Percentiles rank a stretch among this genome's conserved stretches.
Conservation (phyloP, 2,888 invertebrate genomes). For the Eilema griseolum region DNA sequence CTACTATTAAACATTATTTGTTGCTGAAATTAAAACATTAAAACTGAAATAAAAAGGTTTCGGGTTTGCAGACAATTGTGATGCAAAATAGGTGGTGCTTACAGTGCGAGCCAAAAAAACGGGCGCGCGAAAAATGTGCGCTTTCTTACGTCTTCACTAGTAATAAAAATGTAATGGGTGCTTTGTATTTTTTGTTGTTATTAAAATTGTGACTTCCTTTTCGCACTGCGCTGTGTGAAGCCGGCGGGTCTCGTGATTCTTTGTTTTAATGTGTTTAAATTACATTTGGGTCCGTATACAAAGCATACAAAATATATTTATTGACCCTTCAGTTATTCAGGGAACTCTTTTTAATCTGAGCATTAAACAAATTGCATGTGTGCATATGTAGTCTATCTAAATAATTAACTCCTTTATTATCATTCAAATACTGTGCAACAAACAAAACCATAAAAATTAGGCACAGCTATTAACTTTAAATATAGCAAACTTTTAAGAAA, state of each 20-base stretch:
- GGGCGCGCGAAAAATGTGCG: slow-evolving; percentile 55
- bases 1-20: slow-evolving; percentile 82
- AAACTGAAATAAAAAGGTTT: slow-evolving; percentile 68
- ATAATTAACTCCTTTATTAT: no score
- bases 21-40: slow-evolving; percentile 82
- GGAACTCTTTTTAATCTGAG: no score
- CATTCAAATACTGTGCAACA: background rate
- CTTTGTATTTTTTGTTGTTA: slow-evolving; percentile 49
- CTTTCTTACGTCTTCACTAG: slow-evolving; percentile 55
- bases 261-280: slow-evolving; percentile 22
- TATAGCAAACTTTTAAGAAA: background rate
- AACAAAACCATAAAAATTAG: background rate
- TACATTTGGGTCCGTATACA: background rate
- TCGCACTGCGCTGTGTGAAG: slow-evolving; percentile 27
- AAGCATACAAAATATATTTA: no score
- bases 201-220: slow-evolving; percentile 51
- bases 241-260: slow-evolving; percentile 11
- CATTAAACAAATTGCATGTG: no score
- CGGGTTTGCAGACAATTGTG: slow-evolving; percentile 74
- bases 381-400: no score
- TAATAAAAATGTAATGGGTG: slow-evolving; percentile 54
- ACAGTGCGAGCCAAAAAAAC: slow-evolving; percentile 63
- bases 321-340: no score
- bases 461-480: background rate
- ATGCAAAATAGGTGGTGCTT: slow-evolving; percentile 72